These are phyloP conservation scores for Helicorthomorpha holstii DNA, from an alignment of 1,140 invertebrate genomes.

Conservation along the genomic window DNA sequence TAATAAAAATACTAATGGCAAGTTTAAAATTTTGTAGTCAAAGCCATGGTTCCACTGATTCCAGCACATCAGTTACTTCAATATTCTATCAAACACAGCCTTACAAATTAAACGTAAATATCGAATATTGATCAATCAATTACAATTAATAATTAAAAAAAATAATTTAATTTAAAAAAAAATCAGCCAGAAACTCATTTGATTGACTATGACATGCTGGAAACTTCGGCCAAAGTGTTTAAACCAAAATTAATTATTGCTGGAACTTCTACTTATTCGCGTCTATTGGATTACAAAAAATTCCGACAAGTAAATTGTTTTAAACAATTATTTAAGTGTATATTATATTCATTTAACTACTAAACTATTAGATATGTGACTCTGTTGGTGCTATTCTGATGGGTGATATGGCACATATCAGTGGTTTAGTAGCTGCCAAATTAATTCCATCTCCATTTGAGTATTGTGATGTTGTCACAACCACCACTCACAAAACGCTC, in stretches of 20 bases:
- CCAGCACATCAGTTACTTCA: neutral
- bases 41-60: slow-evolving; percentile 26
- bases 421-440: slow-evolving; percentile 43
- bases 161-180: slow-evolving; percentile 29
- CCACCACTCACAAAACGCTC: slow-evolving; percentile 45
- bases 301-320: slow-evolving; percentile 34
- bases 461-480: slow-evolving; percentile 42
- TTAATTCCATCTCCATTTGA: slow-evolving; percentile 43
- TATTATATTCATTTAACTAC: neutral
- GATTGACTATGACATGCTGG: slow-evolving; percentile 47
- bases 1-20: slow-evolving; percentile 4
- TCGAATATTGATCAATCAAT: neutral
- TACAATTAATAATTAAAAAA: neutral
- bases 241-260: slow-evolving; percentile 47
- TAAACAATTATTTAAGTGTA: too few relatives aligned
- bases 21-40: neutral
- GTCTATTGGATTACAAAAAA: slow-evolving; percentile 43
- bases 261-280: slow-evolving; percentile 46
- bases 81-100: neutral
- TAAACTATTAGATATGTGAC: slow-evolving; percentile 32
- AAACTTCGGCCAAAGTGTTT: slow-evolving; percentile 37
- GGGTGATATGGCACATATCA: slow-evolving; percentile 49
- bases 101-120: slow-evolving; percentile 35
- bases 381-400: slow-evolving; percentile 38
- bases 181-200: slow-evolving; percentile 39